phyloP scores from a whole-genome alignment of 2,888 invertebrate species.

The Atrina japonica region DNA sequence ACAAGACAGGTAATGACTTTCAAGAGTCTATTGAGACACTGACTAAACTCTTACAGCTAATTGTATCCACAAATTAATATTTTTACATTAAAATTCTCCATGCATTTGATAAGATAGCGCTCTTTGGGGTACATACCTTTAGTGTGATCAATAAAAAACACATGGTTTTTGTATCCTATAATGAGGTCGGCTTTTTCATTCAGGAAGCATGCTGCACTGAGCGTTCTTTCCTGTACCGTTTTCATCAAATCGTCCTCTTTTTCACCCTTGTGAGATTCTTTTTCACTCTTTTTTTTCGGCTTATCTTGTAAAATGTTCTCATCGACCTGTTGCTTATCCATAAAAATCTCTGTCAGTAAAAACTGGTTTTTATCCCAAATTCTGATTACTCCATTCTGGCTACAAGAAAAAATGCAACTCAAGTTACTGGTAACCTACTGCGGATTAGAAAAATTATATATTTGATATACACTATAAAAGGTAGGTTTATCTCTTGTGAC shows the following conservation, averaged over 20 bases:
- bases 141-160: conserved; percentile 73
- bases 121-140: too few species aligned
- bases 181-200: conserved; percentile 73
- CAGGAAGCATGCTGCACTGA: conserved; percentile 74
- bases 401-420: conserved; percentile 16
- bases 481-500: too few species aligned
- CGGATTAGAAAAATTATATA: too few species aligned
- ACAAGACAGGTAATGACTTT: too few species aligned
- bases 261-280: conserved; percentile 9
- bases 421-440: too few species aligned
- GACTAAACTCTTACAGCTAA: too few species aligned
- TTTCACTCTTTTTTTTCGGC: conserved; percentile 4
- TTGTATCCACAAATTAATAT: too few species aligned
- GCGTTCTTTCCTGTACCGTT: conserved; percentile 34
- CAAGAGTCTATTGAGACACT: too few species aligned
- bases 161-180: conserved; percentile 76
- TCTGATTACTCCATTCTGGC: conserved; percentile 76
- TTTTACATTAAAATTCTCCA: too few species aligned
- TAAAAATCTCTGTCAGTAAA: conserved; percentile 74
- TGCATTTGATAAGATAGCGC: too few species aligned
- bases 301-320: conserved; percentile 13
- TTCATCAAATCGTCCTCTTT: not conserved
- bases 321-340: conserved; percentile 53
- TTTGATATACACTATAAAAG: too few species aligned
- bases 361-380: conserved; percentile 73